Percentiles rank a stretch among this genome's conserved stretches.
Conservation (phyloP, 2,888 invertebrate species). For the Dicycla oo region DNA sequence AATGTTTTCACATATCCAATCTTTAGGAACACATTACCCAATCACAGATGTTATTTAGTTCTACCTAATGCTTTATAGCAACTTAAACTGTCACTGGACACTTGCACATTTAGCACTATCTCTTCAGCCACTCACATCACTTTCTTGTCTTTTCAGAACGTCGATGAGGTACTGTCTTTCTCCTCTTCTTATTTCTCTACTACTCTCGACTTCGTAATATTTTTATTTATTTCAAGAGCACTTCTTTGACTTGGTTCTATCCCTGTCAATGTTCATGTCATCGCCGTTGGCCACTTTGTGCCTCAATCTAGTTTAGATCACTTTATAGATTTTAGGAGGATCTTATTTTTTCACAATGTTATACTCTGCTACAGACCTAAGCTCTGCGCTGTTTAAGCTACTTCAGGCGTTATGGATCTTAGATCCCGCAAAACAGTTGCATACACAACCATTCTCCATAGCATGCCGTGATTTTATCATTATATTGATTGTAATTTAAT, state of each 20-base stretch:
- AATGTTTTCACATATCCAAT: slow-evolving; percentile 59
- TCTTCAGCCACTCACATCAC: slow-evolving; percentile 83
- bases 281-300: slow-evolving; percentile 67
- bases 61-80: slow-evolving; percentile 62
- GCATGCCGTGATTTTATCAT: slow-evolving; percentile 57
- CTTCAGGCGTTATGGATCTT: slow-evolving; percentile 56
- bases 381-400: slow-evolving; percentile 60
- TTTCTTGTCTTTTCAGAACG: slow-evolving; percentile 91
- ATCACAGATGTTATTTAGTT: slow-evolving; percentile 57
- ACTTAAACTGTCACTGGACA: slow-evolving; percentile 65
- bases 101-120: slow-evolving; percentile 81
- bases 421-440: slow-evolving; percentile 51
- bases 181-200: slow-evolving; percentile 80
- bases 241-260: slow-evolving; percentile 69
- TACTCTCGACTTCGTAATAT: slow-evolving; percentile 79
- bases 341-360: slow-evolving; percentile 57
- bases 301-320: slow-evolving; percentile 70
- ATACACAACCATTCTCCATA: slow-evolving; percentile 46
- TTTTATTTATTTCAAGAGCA: slow-evolving; percentile 79
- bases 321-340: slow-evolving; percentile 66
- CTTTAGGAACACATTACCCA: slow-evolving; percentile 62
- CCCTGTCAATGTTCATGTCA: slow-evolving; percentile 68
- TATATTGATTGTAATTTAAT: slow-evolving; percentile 36
- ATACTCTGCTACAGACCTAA: slow-evolving; percentile 62
- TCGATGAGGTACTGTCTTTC: slow-evolving; percentile 91